Percentiles rank a stretch among this genome's conserved stretches.
phyloP scores from a whole-genome alignment of 1,140 invertebrate species.

The Triops longicaudatus region DNA sequence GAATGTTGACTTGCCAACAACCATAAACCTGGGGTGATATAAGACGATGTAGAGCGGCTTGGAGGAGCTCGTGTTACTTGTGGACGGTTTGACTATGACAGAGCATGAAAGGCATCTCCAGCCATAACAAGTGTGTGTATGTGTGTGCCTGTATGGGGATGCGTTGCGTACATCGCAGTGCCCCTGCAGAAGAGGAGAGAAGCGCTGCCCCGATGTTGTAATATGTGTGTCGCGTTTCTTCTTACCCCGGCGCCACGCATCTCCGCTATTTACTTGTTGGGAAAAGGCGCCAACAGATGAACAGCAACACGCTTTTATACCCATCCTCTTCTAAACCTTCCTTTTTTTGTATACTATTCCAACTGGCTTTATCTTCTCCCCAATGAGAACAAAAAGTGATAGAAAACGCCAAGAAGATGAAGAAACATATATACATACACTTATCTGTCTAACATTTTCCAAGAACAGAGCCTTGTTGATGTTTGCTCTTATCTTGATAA shows the following conservation, averaged over 20 bases:
- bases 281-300: conserved; percentile 10
- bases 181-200: neutral
- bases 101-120: conserved; percentile 14
- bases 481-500: neutral
- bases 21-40: conserved; percentile 4
- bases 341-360: neutral
- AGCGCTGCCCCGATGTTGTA: neutral
- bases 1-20: conserved; percentile 15
- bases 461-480: neutral
- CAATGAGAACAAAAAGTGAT: neutral
- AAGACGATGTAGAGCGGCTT: conserved; percentile 7
- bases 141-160: neutral
- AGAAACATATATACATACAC: neutral
- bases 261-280: conserved; percentile 7
- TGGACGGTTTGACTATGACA: conserved; percentile 6
- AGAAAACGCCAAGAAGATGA: neutral
- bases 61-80: neutral
- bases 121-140: conserved; percentile 12
- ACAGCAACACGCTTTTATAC: conserved; percentile 12
- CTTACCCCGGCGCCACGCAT: conserved; percentile 3
- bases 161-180: neutral
- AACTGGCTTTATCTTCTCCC: neutral
- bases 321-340: neutral
- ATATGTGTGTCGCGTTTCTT: conserved; percentile 14
- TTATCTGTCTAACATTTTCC: neutral